Conservation (phyloP, 2,888 invertebrate genomes). For the Aporophyla lueneburgensis region DNA sequence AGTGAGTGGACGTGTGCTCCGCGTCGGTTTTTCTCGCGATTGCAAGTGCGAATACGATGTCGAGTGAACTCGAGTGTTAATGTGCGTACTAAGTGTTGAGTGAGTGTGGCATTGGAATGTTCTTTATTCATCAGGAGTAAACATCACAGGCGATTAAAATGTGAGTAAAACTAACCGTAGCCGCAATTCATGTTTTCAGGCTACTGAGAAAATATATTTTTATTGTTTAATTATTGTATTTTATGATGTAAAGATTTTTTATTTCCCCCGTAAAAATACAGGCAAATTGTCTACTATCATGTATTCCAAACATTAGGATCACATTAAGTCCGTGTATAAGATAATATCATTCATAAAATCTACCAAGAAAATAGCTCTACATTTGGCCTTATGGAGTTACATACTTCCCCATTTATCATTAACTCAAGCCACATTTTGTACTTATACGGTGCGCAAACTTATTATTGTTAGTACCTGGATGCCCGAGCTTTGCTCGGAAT, state of each 20-base stretch:
- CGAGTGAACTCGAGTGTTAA: slow-evolving; percentile 81
- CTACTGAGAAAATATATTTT: neutral
- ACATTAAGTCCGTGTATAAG: neutral
- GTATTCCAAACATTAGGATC: too few relatives aligned
- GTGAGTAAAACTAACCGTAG: slow-evolving; percentile 39
- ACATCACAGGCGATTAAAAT: slow-evolving; percentile 44
- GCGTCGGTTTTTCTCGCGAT: slow-evolving; percentile 69
- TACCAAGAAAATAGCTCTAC: neutral
- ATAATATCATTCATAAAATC: neutral
- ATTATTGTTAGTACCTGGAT: too few relatives aligned
- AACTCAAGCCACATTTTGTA: neutral
- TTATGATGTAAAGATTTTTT: too few relatives aligned
- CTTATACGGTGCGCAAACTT: too few relatives aligned
- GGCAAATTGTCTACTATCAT: too few relatives aligned
- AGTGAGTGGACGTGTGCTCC: slow-evolving; percentile 73
- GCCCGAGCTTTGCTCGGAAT: too few relatives aligned
- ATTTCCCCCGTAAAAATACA: too few relatives aligned
- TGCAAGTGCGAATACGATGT: slow-evolving; percentile 84
- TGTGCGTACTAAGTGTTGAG: slow-evolving; percentile 76
- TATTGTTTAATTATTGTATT: neutral
- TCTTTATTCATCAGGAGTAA: slow-evolving; percentile 66
- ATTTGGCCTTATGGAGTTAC: neutral
- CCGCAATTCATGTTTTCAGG: neutral
- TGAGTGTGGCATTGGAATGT: slow-evolving; percentile 75
- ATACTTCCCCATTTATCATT: neutral